phyloP scores from a whole-genome alignment of 2,888 invertebrate genomes.

The Celastrina argiolus region DNA sequence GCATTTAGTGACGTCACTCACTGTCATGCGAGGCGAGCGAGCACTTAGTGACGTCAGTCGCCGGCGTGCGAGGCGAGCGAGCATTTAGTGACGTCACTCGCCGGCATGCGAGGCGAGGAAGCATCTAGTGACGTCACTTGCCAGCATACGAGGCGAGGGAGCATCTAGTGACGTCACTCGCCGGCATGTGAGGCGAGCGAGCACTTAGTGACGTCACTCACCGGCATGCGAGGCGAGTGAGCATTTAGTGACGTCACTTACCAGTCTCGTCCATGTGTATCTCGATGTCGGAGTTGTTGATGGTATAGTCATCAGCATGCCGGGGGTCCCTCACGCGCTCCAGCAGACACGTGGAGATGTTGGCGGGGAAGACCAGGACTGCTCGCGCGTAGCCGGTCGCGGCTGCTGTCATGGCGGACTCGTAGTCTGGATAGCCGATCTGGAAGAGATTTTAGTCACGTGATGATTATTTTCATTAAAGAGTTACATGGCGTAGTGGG shows the following conservation, averaged over 20 bases:
- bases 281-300: conserved; percentile 81
- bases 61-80: not conserved
- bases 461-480: too few relatives aligned
- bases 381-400: conserved; percentile 86
- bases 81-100: too few relatives aligned
- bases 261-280: conserved; percentile 91
- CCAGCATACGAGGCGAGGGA: not conserved
- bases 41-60: too few relatives aligned
- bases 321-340: conserved; percentile 79
- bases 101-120: not conserved
- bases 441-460: conserved; percentile 36
- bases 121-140: too few relatives aligned
- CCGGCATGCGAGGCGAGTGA: not conserved
- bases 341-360: conserved; percentile 85
- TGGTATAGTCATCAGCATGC: conserved; percentile 74
- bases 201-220: not conserved
- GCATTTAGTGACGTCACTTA: conserved; percentile 46
- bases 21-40: not conserved
- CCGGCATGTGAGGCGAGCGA: not conserved
- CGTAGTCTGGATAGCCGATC: conserved; percentile 76
- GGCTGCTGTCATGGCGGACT: conserved; percentile 82
- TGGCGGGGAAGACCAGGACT: conserved; percentile 83
- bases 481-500: too few relatives aligned
- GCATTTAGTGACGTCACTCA: too few relatives aligned
- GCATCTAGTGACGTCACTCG: not conserved